A percentile compares a stretch with the other conserved stretches of the same genome.
These are phyloP conservation scores for Cheilosia vulpina DNA, from an alignment of 2,888 invertebrate species.

Conservation along the genomic window DNA sequence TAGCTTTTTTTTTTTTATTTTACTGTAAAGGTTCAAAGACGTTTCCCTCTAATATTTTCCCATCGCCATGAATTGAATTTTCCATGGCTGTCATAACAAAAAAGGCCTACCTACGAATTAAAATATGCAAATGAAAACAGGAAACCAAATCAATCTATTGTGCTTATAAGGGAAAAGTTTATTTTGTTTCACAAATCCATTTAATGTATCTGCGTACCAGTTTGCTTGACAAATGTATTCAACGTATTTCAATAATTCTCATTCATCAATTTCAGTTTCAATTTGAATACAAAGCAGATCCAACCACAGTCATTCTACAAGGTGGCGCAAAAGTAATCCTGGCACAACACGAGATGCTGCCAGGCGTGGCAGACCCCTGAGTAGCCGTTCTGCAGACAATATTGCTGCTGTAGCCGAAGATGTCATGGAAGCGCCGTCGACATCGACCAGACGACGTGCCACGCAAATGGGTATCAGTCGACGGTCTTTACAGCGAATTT, in stretches of 20 bases:
- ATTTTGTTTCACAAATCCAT: slow-evolving; percentile 2
- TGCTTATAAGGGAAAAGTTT: background rate
- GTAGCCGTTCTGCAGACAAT: too few relatives aligned
- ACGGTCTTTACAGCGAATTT: too few relatives aligned
- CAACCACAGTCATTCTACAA: background rate
- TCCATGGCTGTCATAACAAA: background rate
- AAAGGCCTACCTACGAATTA: background rate
- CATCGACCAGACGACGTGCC: too few relatives aligned
- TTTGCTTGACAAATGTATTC: background rate
- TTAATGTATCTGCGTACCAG: background rate
- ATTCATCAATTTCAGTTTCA: slow-evolving; percentile 38
- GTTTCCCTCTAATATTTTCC: too few relatives aligned
- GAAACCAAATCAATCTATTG: background rate
- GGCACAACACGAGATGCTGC: too few relatives aligned
- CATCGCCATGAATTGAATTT: background rate
- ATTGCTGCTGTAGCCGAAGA: too few relatives aligned
- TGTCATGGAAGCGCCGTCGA: too few relatives aligned
- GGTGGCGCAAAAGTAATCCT: too few relatives aligned
- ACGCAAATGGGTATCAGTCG: too few relatives aligned
- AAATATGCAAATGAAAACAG: background rate
- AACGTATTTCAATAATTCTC: background rate
- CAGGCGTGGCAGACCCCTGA: too few relatives aligned
- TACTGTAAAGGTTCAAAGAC: too few relatives aligned
- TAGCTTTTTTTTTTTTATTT: too few relatives aligned
- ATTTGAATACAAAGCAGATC: background rate